Evolutionary conservation across 2,113 vertebrate genomes (phyloP).

Genomic region (Aegotheles bennettii): DNA sequence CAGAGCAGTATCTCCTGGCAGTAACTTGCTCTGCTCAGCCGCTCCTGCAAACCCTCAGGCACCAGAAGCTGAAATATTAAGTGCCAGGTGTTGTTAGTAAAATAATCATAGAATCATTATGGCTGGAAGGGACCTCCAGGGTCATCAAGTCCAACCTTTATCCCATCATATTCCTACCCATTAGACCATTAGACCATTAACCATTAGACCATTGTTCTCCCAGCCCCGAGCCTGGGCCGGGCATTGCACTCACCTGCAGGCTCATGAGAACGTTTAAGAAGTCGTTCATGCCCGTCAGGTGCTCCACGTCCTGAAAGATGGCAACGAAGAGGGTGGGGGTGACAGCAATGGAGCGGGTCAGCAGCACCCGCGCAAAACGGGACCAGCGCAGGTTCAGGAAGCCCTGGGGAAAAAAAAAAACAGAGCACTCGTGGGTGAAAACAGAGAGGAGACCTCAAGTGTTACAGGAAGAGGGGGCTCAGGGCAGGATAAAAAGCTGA

Average conservation of each 20-base stretch:
- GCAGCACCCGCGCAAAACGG: conserved; percentile 86
- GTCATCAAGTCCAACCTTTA: too few relatives aligned
- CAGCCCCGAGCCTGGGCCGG: too few relatives aligned
- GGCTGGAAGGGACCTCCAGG: too few relatives aligned
- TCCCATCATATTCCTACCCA: too few relatives aligned
- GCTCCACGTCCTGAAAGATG: conserved; percentile 86
- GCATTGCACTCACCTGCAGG: conserved; percentile 80
- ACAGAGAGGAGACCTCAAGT: fast-evolving
- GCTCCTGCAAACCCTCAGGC: background rate
- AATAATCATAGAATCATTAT: too few relatives aligned
- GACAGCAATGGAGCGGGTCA: conserved; percentile 90
- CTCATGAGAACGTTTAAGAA: conserved; percentile 95
- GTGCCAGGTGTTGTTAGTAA: too few relatives aligned
- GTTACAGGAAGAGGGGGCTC: background rate
- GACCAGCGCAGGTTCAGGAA: conserved; percentile 95
- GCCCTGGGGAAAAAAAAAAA: conserved; percentile 67
- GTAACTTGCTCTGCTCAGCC: background rate
- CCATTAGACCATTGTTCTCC: too few relatives aligned
- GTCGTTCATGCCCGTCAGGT: conserved; percentile 92
- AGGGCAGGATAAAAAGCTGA: background rate
- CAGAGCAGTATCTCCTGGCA: too few relatives aligned
- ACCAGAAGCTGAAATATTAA: too few relatives aligned
- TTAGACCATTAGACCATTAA: too few relatives aligned
- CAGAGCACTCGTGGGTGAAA: background rate
- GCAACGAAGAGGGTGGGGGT: conserved; percentile 88